These are phyloP conservation scores for Gadus macrocephalus DNA, from an alignment of 2,113 vertebrate species.

Conservation along the genomic window DNA sequence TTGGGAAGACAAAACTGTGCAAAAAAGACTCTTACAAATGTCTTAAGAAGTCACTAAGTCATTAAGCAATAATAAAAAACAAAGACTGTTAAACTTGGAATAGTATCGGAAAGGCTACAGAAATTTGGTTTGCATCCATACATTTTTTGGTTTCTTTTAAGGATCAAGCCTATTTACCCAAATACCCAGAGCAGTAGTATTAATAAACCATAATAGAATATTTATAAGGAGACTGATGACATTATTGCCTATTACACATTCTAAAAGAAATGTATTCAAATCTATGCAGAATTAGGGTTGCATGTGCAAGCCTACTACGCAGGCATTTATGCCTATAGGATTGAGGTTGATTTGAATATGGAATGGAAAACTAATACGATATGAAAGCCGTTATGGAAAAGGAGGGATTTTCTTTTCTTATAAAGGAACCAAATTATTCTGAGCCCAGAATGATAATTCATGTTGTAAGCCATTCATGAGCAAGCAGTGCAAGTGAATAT, in stretches of 20 bases:
- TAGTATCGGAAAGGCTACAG: too few species aligned
- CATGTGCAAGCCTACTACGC: background rate
- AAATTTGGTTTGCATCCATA: too few species aligned
- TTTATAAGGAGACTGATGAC: conserved; percentile 4
- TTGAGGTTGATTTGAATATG: background rate
- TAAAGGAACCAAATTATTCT: too few species aligned
- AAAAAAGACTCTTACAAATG: too few species aligned
- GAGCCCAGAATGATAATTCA: too few species aligned
- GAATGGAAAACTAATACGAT: background rate
- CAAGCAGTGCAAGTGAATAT: background rate
- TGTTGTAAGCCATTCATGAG: background rate
- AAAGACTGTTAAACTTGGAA: too few species aligned
- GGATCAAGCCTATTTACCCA: too few species aligned
- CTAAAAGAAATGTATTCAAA: conserved; percentile 1
- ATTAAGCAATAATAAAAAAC: too few species aligned
- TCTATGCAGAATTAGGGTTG: background rate
- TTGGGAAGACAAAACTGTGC: too few species aligned
- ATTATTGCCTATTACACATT: background rate
- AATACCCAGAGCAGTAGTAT: background rate
- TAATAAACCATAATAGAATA: conserved; percentile 2
- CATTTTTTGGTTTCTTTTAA: too few species aligned
- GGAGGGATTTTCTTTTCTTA: background rate
- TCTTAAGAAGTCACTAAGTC: too few species aligned
- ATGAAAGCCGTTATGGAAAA: background rate
- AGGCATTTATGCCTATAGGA: background rate